Evolutionary conservation across 2,888 invertebrate genomes (phyloP).

Genomic region (Drepana falcataria): DNA sequence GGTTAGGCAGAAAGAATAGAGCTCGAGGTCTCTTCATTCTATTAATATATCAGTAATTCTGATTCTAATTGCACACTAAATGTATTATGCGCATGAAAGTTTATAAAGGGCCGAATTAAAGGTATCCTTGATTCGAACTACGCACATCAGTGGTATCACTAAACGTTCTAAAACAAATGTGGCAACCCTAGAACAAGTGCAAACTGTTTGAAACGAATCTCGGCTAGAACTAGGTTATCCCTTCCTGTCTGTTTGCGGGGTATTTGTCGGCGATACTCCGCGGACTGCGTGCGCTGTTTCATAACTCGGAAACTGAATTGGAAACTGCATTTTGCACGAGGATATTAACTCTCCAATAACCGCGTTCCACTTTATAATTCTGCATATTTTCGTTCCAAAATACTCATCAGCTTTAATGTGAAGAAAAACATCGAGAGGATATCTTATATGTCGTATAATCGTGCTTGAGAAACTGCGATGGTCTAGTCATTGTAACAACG

Average conservation of each 20-base stretch:
- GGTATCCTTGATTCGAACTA: too few species aligned
- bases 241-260: constrained; percentile 34
- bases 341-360: constrained; percentile 44
- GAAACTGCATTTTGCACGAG: constrained; percentile 21
- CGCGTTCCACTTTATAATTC: constrained; percentile 8
- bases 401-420: too few species aligned
- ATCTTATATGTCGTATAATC: too few species aligned
- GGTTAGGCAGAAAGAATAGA: too few species aligned
- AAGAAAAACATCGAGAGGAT: too few species aligned
- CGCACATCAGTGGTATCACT: background rate
- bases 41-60: too few species aligned
- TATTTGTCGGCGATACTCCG: constrained; percentile 30
- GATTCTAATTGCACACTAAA: too few species aligned
- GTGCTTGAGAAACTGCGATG: too few species aligned
- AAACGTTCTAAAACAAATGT: background rate
- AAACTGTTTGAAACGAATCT: constrained; percentile 43
- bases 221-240: constrained; percentile 35
- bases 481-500: too few species aligned
- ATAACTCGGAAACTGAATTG: constrained; percentile 16
- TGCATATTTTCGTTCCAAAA: background rate
- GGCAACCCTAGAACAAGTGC: background rate
- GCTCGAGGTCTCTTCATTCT: too few species aligned
- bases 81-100: too few species aligned
- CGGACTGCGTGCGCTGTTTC: constrained; percentile 20
- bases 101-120: too few species aligned